Percentiles rank a stretch among this genome's conserved stretches.
Conservation (phyloP, 2,113 vertebrate genomes). For the Lagopus leucura region DNA sequence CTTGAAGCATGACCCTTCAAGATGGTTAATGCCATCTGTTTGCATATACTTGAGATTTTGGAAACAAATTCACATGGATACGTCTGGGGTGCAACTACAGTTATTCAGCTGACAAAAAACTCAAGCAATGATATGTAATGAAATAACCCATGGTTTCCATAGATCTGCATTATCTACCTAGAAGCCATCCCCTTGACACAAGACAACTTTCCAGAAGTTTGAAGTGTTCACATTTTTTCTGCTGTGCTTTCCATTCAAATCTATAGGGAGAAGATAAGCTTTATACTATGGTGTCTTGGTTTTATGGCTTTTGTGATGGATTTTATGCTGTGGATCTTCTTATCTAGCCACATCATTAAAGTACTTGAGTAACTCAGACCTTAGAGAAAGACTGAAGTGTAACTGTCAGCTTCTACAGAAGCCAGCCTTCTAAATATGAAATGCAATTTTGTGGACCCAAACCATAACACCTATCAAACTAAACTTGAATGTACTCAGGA, state of each 20-base stretch:
- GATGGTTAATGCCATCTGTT: not conserved
- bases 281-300: not conserved
- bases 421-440: conserved; percentile 4
- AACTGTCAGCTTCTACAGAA: not conserved
- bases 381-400: not conserved
- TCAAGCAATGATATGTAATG: not conserved
- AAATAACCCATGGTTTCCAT: not conserved
- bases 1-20: not conserved
- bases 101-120: not conserved
- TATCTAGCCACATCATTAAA: not conserved
- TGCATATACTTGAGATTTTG: not conserved
- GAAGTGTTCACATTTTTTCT: not conserved
- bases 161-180: fast-evolving
- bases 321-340: not conserved
- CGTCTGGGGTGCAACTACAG: no score
- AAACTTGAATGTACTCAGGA: conserved; percentile 23
- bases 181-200: not conserved
- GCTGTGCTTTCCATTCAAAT: not conserved
- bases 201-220: not conserved
- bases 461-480: not conserved
- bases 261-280: not conserved
- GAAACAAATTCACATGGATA: not conserved
- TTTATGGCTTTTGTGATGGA: not conserved
- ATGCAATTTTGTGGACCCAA: not conserved
- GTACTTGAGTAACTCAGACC: not conserved